Percentiles rank a stretch among this genome's conserved stretches.
Evolutionary conservation across 2,797 vertebrate species (phyloP).

Genomic region (Malurus splendens): DNA sequence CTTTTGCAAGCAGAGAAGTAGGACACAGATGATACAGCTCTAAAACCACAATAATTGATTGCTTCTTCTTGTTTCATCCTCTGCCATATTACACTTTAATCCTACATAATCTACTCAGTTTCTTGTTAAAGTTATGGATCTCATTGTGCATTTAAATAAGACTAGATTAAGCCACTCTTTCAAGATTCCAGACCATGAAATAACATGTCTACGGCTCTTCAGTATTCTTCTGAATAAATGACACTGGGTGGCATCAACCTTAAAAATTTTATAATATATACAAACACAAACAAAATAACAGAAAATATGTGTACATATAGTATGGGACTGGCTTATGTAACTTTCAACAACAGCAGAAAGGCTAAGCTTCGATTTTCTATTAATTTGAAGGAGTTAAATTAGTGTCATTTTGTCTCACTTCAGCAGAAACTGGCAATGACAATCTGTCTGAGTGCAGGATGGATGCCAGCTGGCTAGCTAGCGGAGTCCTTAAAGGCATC

Average conservation of each 20-base stretch:
- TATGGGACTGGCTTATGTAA: background rate
- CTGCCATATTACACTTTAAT: background rate
- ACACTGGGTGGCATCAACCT: background rate
- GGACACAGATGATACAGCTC: background rate
- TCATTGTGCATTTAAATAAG: background rate
- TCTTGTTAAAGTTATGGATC: background rate
- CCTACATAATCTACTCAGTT: background rate
- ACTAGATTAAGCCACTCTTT: background rate
- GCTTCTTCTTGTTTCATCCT: background rate
- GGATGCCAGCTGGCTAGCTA: conserved; percentile 12
- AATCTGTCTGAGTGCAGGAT: background rate
- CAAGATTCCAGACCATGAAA: background rate
- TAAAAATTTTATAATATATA: background rate
- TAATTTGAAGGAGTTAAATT: conserved; percentile 21
- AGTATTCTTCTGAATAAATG: background rate
- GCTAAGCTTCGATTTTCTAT: background rate
- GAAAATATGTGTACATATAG: background rate
- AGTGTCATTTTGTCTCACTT: background rate
- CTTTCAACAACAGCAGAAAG: background rate
- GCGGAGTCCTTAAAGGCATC: background rate
- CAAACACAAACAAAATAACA: background rate
- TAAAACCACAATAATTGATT: background rate
- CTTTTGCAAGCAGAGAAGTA: background rate
- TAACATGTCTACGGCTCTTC: background rate
- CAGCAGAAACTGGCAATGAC: background rate